These are phyloP conservation scores for Bombus confusus DNA, from an alignment of 1,140 invertebrate genomes.

Conservation along the genomic window DNA sequence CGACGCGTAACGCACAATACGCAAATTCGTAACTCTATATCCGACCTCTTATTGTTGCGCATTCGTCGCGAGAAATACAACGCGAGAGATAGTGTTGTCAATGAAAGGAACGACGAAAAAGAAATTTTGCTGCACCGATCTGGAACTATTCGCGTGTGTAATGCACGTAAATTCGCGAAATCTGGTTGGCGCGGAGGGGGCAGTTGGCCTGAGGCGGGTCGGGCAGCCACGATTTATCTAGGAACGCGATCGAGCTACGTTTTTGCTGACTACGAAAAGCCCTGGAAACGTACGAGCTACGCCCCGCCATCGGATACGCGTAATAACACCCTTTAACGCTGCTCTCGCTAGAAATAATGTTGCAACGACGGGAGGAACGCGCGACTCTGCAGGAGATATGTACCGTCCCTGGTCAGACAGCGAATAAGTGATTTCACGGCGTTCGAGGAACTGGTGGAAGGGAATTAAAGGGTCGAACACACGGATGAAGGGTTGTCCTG, in stretches of 20 bases:
- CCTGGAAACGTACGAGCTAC: slow-evolving; percentile 53
- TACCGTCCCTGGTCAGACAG: slow-evolving; percentile 32
- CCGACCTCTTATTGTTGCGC: no score
- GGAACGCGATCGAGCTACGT: slow-evolving; percentile 54
- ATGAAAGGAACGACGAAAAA: neutral
- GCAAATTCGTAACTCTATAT: neutral
- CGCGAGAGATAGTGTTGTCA: no score
- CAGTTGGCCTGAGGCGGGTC: slow-evolving; percentile 8
- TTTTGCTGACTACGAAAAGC: slow-evolving; percentile 61
- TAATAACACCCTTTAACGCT: slow-evolving; percentile 76
- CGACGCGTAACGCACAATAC: neutral
- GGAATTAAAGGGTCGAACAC: neutral
- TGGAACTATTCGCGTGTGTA: neutral
- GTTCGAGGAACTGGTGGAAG: neutral
- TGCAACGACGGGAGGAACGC: slow-evolving; percentile 44
- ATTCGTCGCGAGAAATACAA: neutral
- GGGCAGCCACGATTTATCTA: slow-evolving; percentile 59
- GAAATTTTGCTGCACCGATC: neutral
- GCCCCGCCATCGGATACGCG: slow-evolving; percentile 65
- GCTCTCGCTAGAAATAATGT: slow-evolving; percentile 55
- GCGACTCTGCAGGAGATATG: slow-evolving; percentile 26
- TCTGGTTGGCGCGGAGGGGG: slow-evolving; percentile 43
- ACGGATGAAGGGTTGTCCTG: neutral
- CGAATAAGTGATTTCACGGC: slow-evolving; percentile 65
- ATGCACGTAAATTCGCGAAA: slow-evolving; percentile 42